Evolutionary conservation across 2,888 invertebrate species (phyloP).

Genomic region (Lithophane leautieri): DNA sequence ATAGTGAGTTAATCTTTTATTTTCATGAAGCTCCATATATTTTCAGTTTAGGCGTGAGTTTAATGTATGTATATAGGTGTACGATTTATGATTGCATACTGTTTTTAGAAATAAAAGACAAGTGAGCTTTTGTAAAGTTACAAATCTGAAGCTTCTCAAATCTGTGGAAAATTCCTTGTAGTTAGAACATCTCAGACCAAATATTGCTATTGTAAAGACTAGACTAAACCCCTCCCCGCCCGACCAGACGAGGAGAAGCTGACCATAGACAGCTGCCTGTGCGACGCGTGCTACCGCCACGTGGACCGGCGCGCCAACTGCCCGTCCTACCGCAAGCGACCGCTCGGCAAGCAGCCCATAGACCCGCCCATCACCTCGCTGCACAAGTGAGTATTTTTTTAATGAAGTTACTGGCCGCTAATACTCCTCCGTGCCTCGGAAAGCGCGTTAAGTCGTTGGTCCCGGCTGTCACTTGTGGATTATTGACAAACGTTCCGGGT

Average conservation of each 20-base stretch:
- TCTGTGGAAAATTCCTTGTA: not conserved
- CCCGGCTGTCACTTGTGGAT: too few species aligned
- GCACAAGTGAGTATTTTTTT: constrained; percentile 62
- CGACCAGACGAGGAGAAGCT: constrained; percentile 94
- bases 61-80: not conserved
- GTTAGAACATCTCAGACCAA: not conserved
- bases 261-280: constrained; percentile 95
- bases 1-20: constrained; percentile 90
- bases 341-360: constrained; percentile 73
- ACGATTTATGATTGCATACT: not conserved
- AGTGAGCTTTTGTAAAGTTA: not conserved
- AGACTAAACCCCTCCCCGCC: constrained; percentile 20
- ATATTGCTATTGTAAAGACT: not conserved
- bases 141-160: not conserved
- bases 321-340: constrained; percentile 92
- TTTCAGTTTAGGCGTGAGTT: not conserved
- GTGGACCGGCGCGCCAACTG: constrained; percentile 95
- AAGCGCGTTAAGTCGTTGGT: too few species aligned
- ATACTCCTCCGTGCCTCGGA: too few species aligned
- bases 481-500: too few species aligned
- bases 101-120: not conserved
- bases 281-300: constrained; percentile 96
- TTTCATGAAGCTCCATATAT: not conserved
- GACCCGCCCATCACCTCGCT: constrained; percentile 61
- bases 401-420: too few species aligned